Evolutionary conservation across 2,113 vertebrate species (phyloP).

Genomic region (Pterocles orientalis): DNA sequence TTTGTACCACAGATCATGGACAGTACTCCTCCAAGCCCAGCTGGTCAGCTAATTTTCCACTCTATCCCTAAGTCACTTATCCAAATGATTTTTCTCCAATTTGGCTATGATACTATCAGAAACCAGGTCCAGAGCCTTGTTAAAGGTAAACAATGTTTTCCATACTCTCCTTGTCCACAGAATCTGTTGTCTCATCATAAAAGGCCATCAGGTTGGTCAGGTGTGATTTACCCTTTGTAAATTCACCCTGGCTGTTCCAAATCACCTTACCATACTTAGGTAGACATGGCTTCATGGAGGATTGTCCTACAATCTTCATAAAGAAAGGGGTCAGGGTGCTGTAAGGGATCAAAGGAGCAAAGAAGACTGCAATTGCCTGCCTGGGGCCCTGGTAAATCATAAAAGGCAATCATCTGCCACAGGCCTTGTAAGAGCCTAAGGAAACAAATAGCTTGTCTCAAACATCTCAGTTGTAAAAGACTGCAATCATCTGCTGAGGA

Average conservation of each 20-base stretch:
- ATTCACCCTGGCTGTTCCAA: neutral
- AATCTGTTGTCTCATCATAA: neutral
- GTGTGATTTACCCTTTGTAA: neutral
- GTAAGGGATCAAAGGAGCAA: too few species aligned
- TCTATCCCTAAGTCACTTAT: neutral
- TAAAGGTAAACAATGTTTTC: neutral
- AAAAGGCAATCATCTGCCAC: too few species aligned
- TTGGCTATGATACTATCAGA: neutral
- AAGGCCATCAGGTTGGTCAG: neutral
- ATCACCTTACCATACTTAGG: neutral
- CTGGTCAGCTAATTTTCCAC: neutral
- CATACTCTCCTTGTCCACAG: neutral
- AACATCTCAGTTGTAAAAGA: too few species aligned
- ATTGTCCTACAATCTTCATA: neutral
- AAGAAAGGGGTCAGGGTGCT: neutral
- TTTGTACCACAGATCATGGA: neutral
- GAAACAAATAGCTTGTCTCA: too few species aligned
- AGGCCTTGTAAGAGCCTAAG: too few species aligned
- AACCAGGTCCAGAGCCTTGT: neutral
- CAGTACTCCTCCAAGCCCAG: neutral
- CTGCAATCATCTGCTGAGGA: too few species aligned
- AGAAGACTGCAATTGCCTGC: too few species aligned
- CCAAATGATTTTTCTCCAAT: neutral
- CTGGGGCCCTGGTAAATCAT: too few species aligned
- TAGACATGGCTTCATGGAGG: neutral